Evolutionary conservation across 2,888 invertebrate genomes (phyloP).

Genomic region (Elysia crispata): DNA sequence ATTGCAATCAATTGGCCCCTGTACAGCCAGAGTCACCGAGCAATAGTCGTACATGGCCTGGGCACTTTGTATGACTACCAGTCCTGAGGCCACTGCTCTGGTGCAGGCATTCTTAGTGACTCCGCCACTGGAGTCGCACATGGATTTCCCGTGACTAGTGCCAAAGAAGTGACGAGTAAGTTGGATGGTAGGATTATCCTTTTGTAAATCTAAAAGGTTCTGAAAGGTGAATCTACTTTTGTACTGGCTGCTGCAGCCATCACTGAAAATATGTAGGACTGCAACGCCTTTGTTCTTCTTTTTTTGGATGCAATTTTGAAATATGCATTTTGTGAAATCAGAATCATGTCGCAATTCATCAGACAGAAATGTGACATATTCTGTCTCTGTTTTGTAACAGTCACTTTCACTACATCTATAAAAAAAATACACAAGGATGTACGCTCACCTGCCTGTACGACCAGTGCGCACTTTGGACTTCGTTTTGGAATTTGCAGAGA

Average conservation of each 20-base stretch:
- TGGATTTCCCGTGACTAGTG: slow-evolving; percentile 26
- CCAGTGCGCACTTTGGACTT: slow-evolving; percentile 49
- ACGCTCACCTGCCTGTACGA: slow-evolving; percentile 41
- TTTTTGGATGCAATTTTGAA: background rate
- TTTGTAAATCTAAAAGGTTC: background rate
- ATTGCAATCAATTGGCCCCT: background rate
- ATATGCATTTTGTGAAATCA: background rate
- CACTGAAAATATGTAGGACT: background rate
- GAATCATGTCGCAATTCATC: background rate
- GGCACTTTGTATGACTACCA: slow-evolving; percentile 10
- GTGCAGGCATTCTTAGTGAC: background rate
- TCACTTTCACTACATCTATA: slow-evolving; percentile 23
- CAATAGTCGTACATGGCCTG: slow-evolving; percentile 7
- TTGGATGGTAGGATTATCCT: background rate
- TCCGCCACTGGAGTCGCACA: slow-evolving; percentile 26
- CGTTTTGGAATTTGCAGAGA: slow-evolving; percentile 43
- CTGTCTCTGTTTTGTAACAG: background rate
- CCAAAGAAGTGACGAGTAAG: slow-evolving; percentile 23
- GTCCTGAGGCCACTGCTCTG: slow-evolving; percentile 1
- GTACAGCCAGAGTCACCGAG: background rate
- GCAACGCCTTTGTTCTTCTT: background rate
- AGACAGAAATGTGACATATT: slow-evolving; percentile 25
- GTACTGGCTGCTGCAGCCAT: background rate
- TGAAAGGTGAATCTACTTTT: background rate
- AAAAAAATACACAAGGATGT: slow-evolving; percentile 45